These are phyloP conservation scores for Brachyalestes nurse DNA, from an alignment of 2,797 vertebrate genomes.

Conservation along the genomic window DNA sequence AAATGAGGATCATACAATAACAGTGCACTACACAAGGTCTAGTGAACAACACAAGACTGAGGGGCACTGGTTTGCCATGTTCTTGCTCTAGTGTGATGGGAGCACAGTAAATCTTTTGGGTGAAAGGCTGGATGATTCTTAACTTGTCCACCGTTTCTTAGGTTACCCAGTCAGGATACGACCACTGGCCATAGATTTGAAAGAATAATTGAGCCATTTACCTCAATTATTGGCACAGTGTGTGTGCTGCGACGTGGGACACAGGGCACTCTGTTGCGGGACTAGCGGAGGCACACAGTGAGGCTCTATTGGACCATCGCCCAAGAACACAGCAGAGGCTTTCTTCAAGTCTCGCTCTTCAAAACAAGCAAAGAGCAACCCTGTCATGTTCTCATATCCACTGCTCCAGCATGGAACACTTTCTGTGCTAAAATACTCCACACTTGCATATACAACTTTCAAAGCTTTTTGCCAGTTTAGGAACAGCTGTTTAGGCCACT, in stretches of 20 bases:
- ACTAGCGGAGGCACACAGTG: conserved; percentile 63
- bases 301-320: conserved; percentile 61
- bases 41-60: neutral
- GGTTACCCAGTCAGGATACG: conserved; percentile 44
- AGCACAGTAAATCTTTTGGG: conserved; percentile 25
- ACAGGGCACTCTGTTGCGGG: conserved; percentile 65
- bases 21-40: neutral
- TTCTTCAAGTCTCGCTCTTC: conserved; percentile 53
- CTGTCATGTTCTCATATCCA: conserved; percentile 36
- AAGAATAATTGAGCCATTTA: conserved; percentile 71
- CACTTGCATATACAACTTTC: neutral
- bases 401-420: neutral
- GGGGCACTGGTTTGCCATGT: neutral
- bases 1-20: neutral
- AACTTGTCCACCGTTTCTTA: conserved; percentile 34
- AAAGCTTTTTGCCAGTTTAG: neutral
- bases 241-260: conserved; percentile 55
- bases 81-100: neutral
- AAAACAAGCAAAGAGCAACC: conserved; percentile 21
- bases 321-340: conserved; percentile 66
- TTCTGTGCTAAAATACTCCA: neutral
- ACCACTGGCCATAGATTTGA: conserved; percentile 58
- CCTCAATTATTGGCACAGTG: conserved; percentile 60
- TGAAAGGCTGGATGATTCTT: conserved; percentile 37
- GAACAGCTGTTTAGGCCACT: neutral